These are phyloP conservation scores for Andrena haemorrhoa DNA, from an alignment of 2,888 invertebrate genomes.

Conservation along the genomic window DNA sequence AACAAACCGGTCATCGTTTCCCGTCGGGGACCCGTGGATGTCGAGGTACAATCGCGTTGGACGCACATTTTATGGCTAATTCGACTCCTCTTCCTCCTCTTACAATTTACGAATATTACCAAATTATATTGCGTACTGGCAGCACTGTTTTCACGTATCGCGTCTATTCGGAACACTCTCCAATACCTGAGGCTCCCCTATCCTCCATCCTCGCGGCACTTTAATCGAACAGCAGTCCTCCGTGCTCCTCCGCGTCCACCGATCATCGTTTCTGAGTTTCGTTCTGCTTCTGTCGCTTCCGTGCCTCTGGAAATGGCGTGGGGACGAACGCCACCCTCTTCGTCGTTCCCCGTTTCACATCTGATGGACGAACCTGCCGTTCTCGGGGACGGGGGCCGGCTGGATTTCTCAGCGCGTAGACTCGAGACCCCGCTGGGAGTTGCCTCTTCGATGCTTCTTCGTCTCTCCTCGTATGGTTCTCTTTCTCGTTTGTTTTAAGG, in stretches of 20 bases:
- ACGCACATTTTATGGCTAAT: conserved; percentile 50
- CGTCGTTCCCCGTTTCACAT: background rate
- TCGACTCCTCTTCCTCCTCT: conserved; percentile 48
- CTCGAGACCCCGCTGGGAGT: conserved; percentile 17
- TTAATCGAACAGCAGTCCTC: conserved; percentile 44
- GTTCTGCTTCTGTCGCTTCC: conserved; percentile 11
- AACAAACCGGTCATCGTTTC: background rate
- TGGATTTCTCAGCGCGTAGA: background rate
- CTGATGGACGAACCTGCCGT: conserved; percentile 50
- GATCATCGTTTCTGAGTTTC: conserved; percentile 27
- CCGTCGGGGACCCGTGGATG: conserved; percentile 47
- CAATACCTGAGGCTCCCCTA: conserved; percentile 36
- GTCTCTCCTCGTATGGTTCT: background rate
- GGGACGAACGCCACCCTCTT: conserved; percentile 26
- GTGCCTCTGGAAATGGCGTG: conserved; percentile 21
- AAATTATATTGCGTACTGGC: conserved; percentile 79
- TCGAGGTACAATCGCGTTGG: conserved; percentile 54
- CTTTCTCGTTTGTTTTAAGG: conserved; percentile 29
- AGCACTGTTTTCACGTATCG: conserved; percentile 76
- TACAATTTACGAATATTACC: conserved; percentile 72
- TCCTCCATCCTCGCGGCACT: conserved; percentile 48
- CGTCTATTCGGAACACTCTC: conserved; percentile 65
- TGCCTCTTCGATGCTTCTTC: background rate
- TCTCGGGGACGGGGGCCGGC: conserved; percentile 10
- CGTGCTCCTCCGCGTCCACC: conserved; percentile 24